A percentile compares a stretch with the other conserved stretches of the same genome.
These are phyloP conservation scores for Onychomys torridus DNA, from an alignment of 2,797 vertebrate species.

Conservation along the genomic window DNA sequence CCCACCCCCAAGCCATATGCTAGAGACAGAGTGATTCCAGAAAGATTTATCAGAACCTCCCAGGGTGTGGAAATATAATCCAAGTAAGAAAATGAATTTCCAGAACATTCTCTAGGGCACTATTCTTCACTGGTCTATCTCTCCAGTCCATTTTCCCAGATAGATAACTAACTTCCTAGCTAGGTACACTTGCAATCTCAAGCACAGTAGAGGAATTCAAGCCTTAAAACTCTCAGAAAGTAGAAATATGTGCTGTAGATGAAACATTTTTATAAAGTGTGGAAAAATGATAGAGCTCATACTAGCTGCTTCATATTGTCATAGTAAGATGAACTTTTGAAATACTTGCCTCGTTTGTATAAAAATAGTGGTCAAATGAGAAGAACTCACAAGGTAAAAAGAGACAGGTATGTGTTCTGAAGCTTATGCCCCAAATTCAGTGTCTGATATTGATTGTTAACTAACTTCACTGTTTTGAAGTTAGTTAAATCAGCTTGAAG, in stretches of 20 bases:
- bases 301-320: background rate
- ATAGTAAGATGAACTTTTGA: background rate
- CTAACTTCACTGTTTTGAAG: background rate
- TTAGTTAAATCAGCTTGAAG: background rate
- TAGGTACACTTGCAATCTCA: background rate
- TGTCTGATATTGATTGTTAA: background rate
- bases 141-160: background rate
- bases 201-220: background rate
- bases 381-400: background rate
- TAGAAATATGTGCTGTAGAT: background rate
- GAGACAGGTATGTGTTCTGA: background rate
- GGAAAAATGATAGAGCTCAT: background rate
- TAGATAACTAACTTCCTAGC: background rate
- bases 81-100: background rate
- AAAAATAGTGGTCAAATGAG: background rate
- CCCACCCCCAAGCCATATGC: background rate
- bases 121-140: background rate
- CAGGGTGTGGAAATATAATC: background rate
- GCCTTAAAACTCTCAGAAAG: background rate
- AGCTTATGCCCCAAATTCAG: background rate
- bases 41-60: background rate
- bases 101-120: background rate
- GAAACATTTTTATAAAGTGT: background rate
- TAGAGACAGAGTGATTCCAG: background rate
- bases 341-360: background rate